A percentile compares a stretch with the other conserved stretches of the same genome.
phyloP scores from a whole-genome alignment of 2,797 vertebrate genomes.

The Gobio occitaniae region DNA sequence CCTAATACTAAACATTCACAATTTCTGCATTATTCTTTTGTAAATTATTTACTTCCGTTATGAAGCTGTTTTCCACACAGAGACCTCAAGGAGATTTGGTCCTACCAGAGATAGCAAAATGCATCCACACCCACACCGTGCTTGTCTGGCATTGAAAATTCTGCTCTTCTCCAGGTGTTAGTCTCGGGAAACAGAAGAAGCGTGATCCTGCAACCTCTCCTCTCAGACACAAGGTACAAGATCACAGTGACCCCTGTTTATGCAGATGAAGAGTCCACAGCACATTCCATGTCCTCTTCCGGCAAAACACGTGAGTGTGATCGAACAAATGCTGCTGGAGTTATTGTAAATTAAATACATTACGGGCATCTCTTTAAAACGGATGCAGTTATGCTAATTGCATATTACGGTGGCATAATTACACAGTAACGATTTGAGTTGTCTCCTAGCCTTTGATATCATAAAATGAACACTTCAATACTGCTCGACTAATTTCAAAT shows the following conservation, averaged over 20 bases:
- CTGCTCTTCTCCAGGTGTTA: conserved; percentile 77
- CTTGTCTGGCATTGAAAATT: conserved; percentile 37
- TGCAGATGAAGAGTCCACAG: conserved; percentile 79
- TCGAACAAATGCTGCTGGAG: background rate
- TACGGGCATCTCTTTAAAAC: conserved; percentile 1
- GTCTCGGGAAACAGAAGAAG: conserved; percentile 81
- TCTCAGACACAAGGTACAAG: conserved; percentile 89
- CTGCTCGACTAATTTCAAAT: background rate
- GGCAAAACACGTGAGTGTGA: conserved; percentile 87
- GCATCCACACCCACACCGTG: background rate
- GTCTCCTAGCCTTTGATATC: background rate
- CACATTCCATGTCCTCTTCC: conserved; percentile 77
- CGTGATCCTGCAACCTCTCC: conserved; percentile 82
- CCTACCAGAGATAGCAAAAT: background rate
- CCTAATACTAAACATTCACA: background rate
- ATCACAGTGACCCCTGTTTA: conserved; percentile 92
- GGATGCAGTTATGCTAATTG: conserved; percentile 24
- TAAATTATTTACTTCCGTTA: background rate
- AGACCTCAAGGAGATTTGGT: conserved; percentile 5
- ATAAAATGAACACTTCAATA: background rate
- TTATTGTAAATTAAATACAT: background rate
- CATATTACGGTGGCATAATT: background rate
- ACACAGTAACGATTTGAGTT: background rate
- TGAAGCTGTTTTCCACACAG: background rate
- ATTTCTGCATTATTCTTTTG: background rate